These are phyloP conservation scores for Pygoscelis antarcticus DNA, from an alignment of 2,113 vertebrate genomes.

Conservation along the genomic window DNA sequence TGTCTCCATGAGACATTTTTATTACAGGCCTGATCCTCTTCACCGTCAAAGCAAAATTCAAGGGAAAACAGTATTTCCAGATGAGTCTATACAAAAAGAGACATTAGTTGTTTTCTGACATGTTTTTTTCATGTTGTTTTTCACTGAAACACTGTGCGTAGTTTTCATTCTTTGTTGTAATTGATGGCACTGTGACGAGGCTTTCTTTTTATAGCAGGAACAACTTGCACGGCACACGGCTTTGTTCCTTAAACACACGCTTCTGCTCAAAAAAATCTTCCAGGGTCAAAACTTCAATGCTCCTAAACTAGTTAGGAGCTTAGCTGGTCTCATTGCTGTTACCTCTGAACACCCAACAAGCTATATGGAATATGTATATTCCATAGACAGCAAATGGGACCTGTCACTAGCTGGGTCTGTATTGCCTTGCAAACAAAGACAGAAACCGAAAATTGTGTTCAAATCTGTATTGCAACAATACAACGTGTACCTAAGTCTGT, in stretches of 20 bases:
- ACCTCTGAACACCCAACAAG: background rate
- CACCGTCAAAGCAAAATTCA: background rate
- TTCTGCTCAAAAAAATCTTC: background rate
- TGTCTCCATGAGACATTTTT: background rate
- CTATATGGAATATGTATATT: background rate
- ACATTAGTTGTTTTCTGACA: background rate
- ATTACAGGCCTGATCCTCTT: background rate
- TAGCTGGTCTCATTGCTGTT: background rate
- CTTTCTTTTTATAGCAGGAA: background rate
- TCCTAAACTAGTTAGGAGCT: background rate
- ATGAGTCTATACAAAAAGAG: background rate
- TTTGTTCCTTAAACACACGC: background rate
- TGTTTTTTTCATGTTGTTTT: background rate
- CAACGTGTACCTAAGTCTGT: fast-evolving
- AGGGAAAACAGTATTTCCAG: background rate
- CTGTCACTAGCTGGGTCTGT: background rate
- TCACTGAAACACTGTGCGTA: background rate
- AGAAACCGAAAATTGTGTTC: background rate
- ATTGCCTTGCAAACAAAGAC: background rate
- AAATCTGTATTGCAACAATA: background rate
- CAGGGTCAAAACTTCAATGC: background rate
- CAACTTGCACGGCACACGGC: fast-evolving
- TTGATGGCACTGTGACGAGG: background rate
- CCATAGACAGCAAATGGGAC: background rate
- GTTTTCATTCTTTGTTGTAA: background rate